Base-by-base conservation (phyloP, 2,797 vertebrate species). In the Pseudotriccus pelzelni region DNA sequence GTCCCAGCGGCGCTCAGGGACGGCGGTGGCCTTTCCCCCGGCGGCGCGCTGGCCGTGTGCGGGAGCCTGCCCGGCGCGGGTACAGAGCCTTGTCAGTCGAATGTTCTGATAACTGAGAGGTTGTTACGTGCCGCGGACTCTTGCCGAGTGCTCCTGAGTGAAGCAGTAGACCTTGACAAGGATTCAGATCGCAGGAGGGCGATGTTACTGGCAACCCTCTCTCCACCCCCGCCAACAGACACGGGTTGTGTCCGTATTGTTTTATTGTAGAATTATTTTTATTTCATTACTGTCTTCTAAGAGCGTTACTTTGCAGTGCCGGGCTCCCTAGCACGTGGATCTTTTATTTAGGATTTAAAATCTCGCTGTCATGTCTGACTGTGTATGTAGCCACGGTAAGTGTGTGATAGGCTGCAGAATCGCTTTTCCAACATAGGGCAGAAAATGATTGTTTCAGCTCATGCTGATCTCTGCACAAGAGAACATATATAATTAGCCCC, bases 271-370 rank as follows among this genome's bases (percentile, higher is more conserved):
- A 59, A 73, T 14, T 44, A 20, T 24, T 70, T 91, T 36, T 49
- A 41, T 76, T 89, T 59, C 2, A 0, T 49, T 5, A 36, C 4
- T 30, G 3, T 17, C 8, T 37, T 72, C 25, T 59, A 3, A 55
- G 66, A 59, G 28, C 5, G 12, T 66, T 59, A 12, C 8, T 77
- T 76, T 30, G 16, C 6, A 37, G 0, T 28, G 18, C 9, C 0
- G 2, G 25, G 17, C 32, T 85, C 15, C 52, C 3, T 4, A 47
- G 63, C 46, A 24, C 2, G 12, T 68, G 47, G 44, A 8, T 70
- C 24, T 5, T 73, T 78, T 70, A 30, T 43, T 25, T 53, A 16
- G 59, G 14, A 14, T 91, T 87, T 79, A n/a, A 84, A 82, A 60
- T 75, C 23, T 76, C 7, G 5, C 11, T 23, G 28, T 32, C 13